Percentiles rank a stretch among this genome's conserved stretches.
Evolutionary conservation across 1,140 invertebrate species (phyloP).

Genomic region (Caenorhabditis tropicalis): DNA sequence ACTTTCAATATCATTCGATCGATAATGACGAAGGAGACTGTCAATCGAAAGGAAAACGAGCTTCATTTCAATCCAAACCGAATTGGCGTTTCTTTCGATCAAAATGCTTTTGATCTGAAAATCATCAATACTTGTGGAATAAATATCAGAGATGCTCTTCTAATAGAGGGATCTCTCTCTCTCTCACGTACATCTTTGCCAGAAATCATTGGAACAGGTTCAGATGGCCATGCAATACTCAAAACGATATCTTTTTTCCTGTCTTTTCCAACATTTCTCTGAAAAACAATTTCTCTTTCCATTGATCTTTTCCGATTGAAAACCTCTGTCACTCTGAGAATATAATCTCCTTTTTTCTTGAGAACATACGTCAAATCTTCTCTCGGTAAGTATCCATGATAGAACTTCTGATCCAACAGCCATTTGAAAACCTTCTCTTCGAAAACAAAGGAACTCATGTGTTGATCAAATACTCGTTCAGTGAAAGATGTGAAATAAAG

Average conservation of each 20-base stretch:
- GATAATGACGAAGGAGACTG: neutral
- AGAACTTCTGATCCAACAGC: slow-evolving; percentile 15
- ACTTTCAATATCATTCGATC: neutral
- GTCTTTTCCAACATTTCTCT: neutral
- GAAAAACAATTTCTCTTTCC: neutral
- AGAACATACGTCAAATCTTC: slow-evolving; percentile 36
- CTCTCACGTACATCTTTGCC: neutral
- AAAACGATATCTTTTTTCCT: neutral
- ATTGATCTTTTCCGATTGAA: neutral
- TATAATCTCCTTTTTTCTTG: slow-evolving; percentile 21
- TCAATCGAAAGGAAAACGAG: neutral
- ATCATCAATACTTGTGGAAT: neutral
- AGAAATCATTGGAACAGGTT: neutral
- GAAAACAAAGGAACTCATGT: neutral
- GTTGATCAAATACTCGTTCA: no score
- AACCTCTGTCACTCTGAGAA: slow-evolving; percentile 31
- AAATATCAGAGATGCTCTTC: neutral
- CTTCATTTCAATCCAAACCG: neutral
- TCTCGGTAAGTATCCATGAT: slow-evolving; percentile 29
- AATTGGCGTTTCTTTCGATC: neutral
- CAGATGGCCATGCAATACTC: neutral
- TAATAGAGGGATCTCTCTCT: no score
- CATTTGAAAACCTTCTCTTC: slow-evolving; percentile 6
- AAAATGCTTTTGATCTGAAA: neutral
- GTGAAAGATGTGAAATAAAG: no score